Conservation (phyloP, 2,797 vertebrate genomes). For the Poecilia picta region DNA sequence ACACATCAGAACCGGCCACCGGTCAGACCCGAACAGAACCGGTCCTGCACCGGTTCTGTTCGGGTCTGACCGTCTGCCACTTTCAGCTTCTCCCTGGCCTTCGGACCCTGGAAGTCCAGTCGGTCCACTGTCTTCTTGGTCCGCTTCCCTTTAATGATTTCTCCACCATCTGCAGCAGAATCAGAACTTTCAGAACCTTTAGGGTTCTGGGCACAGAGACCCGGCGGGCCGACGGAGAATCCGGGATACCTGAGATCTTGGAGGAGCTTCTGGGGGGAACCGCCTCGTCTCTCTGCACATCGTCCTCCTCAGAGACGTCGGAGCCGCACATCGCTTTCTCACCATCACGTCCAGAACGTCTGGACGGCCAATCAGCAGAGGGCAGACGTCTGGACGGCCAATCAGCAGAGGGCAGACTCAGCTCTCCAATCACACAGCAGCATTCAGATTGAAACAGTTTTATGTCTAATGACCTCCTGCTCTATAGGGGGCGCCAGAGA, state of each 20-base stretch:
- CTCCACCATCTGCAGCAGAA: conserved; percentile 49
- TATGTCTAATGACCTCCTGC: neutral
- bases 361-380: neutral
- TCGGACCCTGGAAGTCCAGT: conserved; percentile 88
- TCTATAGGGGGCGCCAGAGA: neutral
- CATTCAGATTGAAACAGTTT: neutral
- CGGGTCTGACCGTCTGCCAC: conserved; percentile 84
- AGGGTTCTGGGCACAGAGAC: neutral
- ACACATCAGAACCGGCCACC: neutral
- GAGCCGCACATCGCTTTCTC: conserved; percentile 57
- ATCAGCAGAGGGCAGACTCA: neutral
- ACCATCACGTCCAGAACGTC: no score
- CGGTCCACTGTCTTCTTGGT: conserved; percentile 93
- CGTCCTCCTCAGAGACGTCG: conserved; percentile 43
- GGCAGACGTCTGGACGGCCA: neutral
- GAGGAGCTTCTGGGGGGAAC: conserved; percentile 15
- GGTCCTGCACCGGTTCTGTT: neutral
- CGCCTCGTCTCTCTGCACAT: conserved; percentile 16
- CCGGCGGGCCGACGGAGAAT: neutral
- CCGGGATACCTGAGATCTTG: conserved; percentile 32
- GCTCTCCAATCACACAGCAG: neutral
- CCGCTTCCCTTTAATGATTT: conserved; percentile 92
- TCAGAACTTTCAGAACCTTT: neutral
- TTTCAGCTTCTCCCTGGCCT: conserved; percentile 87
- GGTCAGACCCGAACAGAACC: neutral